Evolutionary conservation across 2,797 vertebrate species (phyloP).

Genomic region (Anguilla anguilla): DNA sequence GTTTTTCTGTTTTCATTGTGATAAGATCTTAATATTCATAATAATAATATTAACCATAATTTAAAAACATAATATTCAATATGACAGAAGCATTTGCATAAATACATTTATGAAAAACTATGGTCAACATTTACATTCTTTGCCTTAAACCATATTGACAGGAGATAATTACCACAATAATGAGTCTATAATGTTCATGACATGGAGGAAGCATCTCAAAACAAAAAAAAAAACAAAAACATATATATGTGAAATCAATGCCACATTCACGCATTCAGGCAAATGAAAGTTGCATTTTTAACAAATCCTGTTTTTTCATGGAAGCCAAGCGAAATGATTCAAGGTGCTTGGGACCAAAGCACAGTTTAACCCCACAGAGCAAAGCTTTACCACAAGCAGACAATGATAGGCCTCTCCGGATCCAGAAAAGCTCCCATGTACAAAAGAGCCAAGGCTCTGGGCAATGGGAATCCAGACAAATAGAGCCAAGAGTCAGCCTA

Average conservation of each 20-base stretch:
- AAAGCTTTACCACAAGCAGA: slow-evolving; percentile 72
- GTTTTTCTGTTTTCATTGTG: background rate
- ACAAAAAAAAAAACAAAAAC: background rate
- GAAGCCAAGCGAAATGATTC: background rate
- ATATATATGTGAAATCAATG: background rate
- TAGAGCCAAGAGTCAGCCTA: slow-evolving; percentile 75
- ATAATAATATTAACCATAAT: background rate
- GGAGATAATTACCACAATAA: background rate
- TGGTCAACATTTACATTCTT: background rate
- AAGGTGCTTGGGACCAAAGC: slow-evolving; percentile 43
- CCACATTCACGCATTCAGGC: background rate
- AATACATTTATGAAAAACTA: background rate
- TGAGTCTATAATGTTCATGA: background rate
- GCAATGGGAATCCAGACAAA: slow-evolving; percentile 62
- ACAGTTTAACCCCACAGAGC: slow-evolving; percentile 70
- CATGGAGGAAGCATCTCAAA: background rate
- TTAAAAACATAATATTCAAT: background rate
- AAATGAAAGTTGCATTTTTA: slow-evolving; percentile 19
- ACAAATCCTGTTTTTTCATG: background rate
- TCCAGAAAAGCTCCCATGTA: slow-evolving; percentile 56
- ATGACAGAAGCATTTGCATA: background rate
- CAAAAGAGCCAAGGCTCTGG: slow-evolving; percentile 71
- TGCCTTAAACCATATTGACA: background rate
- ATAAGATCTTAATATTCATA: background rate
- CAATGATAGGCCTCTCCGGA: slow-evolving; percentile 74